Conservation (phyloP, 2,113 vertebrate species). For the Sturnira hondurensis region DNA sequence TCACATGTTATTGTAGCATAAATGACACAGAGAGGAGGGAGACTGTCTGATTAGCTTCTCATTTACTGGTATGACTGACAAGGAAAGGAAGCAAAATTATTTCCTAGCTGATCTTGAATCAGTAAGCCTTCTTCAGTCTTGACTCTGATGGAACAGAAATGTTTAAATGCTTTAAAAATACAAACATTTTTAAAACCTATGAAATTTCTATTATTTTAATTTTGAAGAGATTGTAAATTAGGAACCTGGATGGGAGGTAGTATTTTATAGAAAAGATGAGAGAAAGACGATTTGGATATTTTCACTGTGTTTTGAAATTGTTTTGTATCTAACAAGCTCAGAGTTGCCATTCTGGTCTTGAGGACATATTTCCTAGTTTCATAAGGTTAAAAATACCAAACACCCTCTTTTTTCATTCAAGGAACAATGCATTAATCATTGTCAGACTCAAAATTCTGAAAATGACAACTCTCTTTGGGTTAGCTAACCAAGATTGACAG, state of each 20-base stretch:
- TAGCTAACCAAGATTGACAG: neutral
- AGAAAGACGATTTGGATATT: neutral
- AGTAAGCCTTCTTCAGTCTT: neutral
- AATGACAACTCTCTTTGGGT: neutral
- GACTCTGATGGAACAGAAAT: neutral
- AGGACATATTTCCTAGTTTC: neutral
- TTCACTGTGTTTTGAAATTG: neutral
- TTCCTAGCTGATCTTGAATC: neutral
- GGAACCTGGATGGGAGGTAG: neutral
- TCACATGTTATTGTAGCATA: neutral
- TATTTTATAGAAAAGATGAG: neutral
- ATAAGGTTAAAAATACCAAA: neutral
- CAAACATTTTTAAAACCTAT: neutral
- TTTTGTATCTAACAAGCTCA: neutral
- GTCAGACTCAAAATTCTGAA: neutral
- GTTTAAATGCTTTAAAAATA: neutral
- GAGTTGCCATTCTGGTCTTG: neutral
- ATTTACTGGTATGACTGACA: neutral
- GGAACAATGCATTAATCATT: neutral
- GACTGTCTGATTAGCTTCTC: neutral
- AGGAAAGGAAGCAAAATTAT: neutral
- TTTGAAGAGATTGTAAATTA: neutral
- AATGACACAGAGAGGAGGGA: neutral
- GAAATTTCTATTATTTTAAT: neutral
- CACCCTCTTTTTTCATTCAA: neutral